phyloP scores from a whole-genome alignment of 2,888 invertebrate species.

The Julus scandinavius region DNA sequence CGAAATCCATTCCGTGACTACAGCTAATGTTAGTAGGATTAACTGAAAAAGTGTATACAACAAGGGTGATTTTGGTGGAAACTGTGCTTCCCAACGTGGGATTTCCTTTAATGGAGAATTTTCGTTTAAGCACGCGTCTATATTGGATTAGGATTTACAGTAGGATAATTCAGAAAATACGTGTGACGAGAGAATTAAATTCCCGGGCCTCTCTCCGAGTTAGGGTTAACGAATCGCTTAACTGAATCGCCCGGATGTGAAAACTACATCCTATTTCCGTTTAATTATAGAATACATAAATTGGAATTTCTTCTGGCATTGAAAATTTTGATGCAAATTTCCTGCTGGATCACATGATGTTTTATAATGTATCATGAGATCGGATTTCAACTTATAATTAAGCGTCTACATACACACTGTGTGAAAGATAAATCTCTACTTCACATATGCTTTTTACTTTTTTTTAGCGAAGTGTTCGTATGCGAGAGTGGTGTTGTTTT shows the following conservation, averaged over 20 bases:
- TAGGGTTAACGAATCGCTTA: not conserved
- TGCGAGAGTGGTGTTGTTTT: not conserved
- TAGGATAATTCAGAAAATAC: not conserved
- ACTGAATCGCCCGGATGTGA: constrained; percentile 29
- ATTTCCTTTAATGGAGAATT: not conserved
- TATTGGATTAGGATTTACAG: not conserved
- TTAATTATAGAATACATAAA: not conserved
- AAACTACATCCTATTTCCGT: constrained; percentile 6
- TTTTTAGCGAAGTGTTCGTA: not conserved
- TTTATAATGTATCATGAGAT: not conserved
- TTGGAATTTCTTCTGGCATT: not conserved
- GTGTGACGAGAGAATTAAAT: not conserved
- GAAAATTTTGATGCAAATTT: not conserved
- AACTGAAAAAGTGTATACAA: too few species aligned
- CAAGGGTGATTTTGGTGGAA: not conserved
- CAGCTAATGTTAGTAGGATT: too few species aligned
- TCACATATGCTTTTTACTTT: not conserved
- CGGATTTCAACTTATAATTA: not conserved
- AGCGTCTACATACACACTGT: not conserved
- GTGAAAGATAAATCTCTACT: too few species aligned
- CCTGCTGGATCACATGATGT: not conserved
- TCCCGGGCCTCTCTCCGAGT: not conserved
- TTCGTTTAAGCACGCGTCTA: not conserved
- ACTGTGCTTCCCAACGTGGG: not conserved
- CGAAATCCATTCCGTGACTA: too few species aligned